phyloP scores from a whole-genome alignment of 2,113 vertebrate species.

The Actenoides lindsayi region DNA sequence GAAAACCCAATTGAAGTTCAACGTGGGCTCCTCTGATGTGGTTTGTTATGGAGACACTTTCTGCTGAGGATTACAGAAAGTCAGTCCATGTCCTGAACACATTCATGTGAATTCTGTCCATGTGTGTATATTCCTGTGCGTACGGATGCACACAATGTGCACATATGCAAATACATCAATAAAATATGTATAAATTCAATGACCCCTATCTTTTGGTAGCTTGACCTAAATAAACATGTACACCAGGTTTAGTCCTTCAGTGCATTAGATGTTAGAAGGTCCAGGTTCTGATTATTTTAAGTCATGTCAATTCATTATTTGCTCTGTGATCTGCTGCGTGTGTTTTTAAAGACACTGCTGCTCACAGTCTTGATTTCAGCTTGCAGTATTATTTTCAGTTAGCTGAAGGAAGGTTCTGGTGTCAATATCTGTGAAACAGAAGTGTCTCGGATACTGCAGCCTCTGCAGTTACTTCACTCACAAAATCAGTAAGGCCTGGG shows the following conservation, averaged over 20 bases:
- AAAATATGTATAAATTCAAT: neutral
- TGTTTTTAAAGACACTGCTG: neutral
- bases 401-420: neutral
- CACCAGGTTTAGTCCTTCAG: neutral
- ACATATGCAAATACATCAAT: neutral
- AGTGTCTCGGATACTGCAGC: neutral
- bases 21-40: rapidly evolving
- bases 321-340: neutral
- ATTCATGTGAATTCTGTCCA: neutral
- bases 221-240: neutral
- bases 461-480: neutral
- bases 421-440: neutral
- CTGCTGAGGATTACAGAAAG: neutral
- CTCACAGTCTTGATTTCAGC: neutral
- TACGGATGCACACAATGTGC: neutral
- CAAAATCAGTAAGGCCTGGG: neutral
- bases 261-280: neutral
- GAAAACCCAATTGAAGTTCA: neutral
- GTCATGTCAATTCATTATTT: neutral
- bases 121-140: neutral
- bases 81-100: neutral
- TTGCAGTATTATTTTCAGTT: neutral
- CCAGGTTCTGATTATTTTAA: neutral
- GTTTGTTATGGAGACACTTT: neutral
- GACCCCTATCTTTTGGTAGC: neutral